Conservation (phyloP, 1,140 invertebrate genomes). For the Nephotettix cincticeps region DNA sequence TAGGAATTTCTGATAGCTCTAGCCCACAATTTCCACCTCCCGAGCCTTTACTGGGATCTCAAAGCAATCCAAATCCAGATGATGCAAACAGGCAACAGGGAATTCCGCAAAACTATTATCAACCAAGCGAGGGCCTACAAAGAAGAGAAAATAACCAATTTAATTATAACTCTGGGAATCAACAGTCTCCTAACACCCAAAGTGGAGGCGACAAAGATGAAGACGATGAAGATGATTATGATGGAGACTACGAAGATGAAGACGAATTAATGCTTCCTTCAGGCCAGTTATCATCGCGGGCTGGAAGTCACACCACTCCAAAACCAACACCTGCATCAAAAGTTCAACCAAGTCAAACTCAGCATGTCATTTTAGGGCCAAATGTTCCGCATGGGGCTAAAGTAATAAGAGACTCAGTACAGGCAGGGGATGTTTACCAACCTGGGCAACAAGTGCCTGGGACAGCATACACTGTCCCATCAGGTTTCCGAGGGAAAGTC, state of each 20-base stretch:
- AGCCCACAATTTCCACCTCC: neutral
- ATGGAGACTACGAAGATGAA: constrained; percentile 56
- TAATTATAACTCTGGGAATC: constrained; percentile 1
- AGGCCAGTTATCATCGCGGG: constrained; percentile 12
- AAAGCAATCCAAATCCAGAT: neutral
- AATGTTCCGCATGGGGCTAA: constrained; percentile 45
- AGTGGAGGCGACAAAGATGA: constrained; percentile 45
- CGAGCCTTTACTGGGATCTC: neutral
- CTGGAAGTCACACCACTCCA: constrained; percentile 26
- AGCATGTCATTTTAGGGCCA: constrained; percentile 40
- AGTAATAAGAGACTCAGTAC: constrained; percentile 44
- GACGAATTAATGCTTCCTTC: constrained; percentile 47
- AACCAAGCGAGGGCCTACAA: neutral
- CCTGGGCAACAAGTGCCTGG: constrained; percentile 61
- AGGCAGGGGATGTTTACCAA: constrained; percentile 56
- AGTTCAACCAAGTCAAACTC: constrained; percentile 38
- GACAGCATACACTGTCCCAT: constrained; percentile 60
- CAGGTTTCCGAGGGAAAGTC: constrained; percentile 65
- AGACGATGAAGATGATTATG: constrained; percentile 51
- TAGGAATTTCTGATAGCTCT: neutral
- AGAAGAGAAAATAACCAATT: constrained; percentile 19
- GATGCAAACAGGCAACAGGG: neutral
- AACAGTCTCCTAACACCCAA: neutral
- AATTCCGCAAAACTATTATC: constrained; percentile 1
- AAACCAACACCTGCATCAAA: constrained; percentile 4